These are phyloP conservation scores for Natrix natrix DNA, from an alignment of 2,797 vertebrate genomes.

Conservation along the genomic window DNA sequence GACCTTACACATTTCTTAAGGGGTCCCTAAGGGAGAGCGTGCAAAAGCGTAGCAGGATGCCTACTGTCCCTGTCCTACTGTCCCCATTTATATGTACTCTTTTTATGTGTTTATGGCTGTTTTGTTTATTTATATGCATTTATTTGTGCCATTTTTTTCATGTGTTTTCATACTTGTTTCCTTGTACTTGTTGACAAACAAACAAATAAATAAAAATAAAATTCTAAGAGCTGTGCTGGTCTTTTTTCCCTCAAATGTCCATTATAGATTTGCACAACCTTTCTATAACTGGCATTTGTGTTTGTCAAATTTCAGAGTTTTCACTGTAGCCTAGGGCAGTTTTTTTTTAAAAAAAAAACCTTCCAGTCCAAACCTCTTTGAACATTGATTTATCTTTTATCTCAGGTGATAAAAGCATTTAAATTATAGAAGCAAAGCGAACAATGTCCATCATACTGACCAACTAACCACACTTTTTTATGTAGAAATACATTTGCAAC, in stretches of 20 bases:
- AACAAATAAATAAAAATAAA: too few species aligned
- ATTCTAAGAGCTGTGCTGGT: neutral
- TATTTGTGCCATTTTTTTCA: too few species aligned
- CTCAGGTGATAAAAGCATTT: slow-evolving; percentile 23
- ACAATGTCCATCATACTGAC: slow-evolving; percentile 3
- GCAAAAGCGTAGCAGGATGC: too few species aligned
- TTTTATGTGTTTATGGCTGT: too few species aligned
- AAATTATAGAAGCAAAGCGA: slow-evolving; percentile 25
- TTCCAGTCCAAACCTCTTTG: slow-evolving; percentile 31
- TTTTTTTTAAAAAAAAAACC: neutral
- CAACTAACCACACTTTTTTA: slow-evolving; percentile 7
- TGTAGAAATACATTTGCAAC: slow-evolving; percentile 32
- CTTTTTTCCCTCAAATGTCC: neutral
- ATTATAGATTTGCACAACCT: neutral
- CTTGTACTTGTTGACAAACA: too few species aligned
- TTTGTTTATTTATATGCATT: too few species aligned
- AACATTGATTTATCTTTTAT: slow-evolving; percentile 13
- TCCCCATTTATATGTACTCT: too few species aligned
- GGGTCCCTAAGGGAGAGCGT: too few species aligned
- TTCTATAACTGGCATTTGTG: neutral
- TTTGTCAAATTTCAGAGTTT: slow-evolving; percentile 10
- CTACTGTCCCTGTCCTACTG: too few species aligned
- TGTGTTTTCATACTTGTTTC: too few species aligned
- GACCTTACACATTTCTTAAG: too few species aligned
- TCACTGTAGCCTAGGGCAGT: neutral